Base-by-base conservation (phyloP, 2,888 invertebrate genomes). In the Carpatolechia fugitivella region DNA sequence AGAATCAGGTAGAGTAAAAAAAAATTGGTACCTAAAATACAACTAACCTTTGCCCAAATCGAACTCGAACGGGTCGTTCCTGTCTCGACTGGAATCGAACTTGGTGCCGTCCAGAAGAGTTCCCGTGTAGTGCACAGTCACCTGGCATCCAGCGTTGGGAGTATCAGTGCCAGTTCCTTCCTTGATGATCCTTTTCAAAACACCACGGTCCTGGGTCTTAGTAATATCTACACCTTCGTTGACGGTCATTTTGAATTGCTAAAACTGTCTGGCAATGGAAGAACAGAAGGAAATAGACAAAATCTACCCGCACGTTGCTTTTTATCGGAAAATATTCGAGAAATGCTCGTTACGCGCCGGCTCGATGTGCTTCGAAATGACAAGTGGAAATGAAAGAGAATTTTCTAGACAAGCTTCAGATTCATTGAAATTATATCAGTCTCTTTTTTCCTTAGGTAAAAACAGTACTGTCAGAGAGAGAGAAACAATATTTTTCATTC, bases 51-150 rank as follows among this genome's bases (percentile, higher is more conserved):
- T 94, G 59, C 97, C 98, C 47, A 99, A 88, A 62, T 92, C 91
- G 78, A 99, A 99, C 69, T 94, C 92, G 75, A 99, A 99, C 0
- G 96, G 95, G 59, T 95, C 93, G 60, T 93, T 93, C 57, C 97
- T 92, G 65, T 96, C 95, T 64, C 93, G 92, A 78, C 97, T 98
- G 0, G 98, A 97, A 84, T 99, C 99, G 77, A 99, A 99, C 74
- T 95, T 93, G 2, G 95, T 94, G 36, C 99, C 99, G 84, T 98
- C 95, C 24, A 93, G 73, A 30, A 99, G 91, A 1, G 95, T 96
- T 30, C 99, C 99, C 1, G 95, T 95, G 76, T 99, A 99, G 82
- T 99, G 98, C 0, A 97, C 94, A 3, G 82, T 92, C 7, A 94
- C 92, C 56, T 77, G 72, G 76, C 94, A 95, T 0, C 97, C 97